Conservation (phyloP, 2,888 invertebrate genomes). For the Caenorhabditis sp. region DNA sequence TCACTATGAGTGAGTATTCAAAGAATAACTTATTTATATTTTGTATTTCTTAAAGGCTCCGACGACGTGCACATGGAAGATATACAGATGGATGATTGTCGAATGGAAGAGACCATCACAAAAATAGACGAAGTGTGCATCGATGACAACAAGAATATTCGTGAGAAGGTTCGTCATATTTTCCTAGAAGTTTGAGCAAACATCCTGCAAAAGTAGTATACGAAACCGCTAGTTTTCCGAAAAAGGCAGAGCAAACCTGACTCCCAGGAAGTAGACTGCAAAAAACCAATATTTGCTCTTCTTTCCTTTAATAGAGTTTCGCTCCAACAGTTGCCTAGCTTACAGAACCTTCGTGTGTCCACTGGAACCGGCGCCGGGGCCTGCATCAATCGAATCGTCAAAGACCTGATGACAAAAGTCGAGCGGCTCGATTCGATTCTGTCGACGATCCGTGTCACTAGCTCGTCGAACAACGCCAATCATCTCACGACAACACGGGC, state of each 20-base stretch:
- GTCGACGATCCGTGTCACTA: slow-evolving; percentile 54
- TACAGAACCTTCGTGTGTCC: slow-evolving; percentile 31
- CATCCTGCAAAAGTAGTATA: too few species aligned
- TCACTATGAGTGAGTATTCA: slow-evolving; percentile 39
- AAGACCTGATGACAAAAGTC: slow-evolving; percentile 60
- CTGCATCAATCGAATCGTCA: slow-evolving; percentile 59
- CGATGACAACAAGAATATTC: slow-evolving; percentile 49
- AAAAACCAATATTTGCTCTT: slow-evolving; percentile 8
- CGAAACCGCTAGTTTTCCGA: too few species aligned
- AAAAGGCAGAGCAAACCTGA: not conserved
- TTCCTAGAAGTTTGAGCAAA: too few species aligned
- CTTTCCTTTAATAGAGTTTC: slow-evolving; percentile 15
- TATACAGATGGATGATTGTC: slow-evolving; percentile 20
- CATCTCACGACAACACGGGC: slow-evolving; percentile 48
- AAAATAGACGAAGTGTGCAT: slow-evolving; percentile 43
- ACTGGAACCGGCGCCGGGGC: slow-evolving; percentile 43
- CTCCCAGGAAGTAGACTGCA: too few species aligned
- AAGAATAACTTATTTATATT: too few species aligned
- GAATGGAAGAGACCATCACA: slow-evolving; percentile 53
- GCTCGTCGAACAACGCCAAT: slow-evolving; percentile 20
- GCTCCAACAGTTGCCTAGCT: slow-evolving; percentile 3
- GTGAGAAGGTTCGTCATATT: slow-evolving; percentile 36
- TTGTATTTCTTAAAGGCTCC: slow-evolving; percentile 17
- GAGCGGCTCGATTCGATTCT: slow-evolving; percentile 56
- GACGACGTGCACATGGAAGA: slow-evolving; percentile 62